Base-by-base conservation (phyloP, 2,797 vertebrate species). In the Oreochromis grahami region DNA sequence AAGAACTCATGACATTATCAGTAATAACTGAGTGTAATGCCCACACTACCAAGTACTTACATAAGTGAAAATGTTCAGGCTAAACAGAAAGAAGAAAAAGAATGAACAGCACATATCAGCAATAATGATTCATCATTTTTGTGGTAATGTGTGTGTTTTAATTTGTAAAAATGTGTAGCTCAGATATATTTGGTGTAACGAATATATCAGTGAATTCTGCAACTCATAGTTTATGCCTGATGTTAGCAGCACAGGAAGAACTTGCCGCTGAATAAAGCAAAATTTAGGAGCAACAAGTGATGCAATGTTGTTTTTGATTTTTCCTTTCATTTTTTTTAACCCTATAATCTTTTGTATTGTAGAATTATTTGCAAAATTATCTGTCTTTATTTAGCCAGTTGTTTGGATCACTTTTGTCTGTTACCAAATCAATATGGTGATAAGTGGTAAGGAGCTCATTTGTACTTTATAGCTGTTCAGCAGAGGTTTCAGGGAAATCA, bases 401-500 rank as follows among this genome's bases (percentile, higher is more conserved):
- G 26, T 58, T 60, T 34, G 60, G 19, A 65, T 38, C 60, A 10
- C 3, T 38, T 65, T 65, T 65, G 60, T 41, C 7, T 41, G 12
- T 24, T 65, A 65, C 4, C 36, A 24, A 68, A 68, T 41, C 60
- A 12, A 1, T 24, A 24, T 43, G 19, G 36, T 68, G n/a, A 14
- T 21, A 41, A 9, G 65, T 26, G 21, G 8, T 10, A 26, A 41
- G 21, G 8, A 26, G 41, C 65, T 26, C 38, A 26, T 41, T 45
- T 70, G 8, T 70, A 48, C 41, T 45, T 72, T 1, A 86, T 55
- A 55, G 70, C 55, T 78, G 36, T 52, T 79, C 19, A 15, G n/a
- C 70, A 19, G 1, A 77, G 21, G 6, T 68, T 83, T 81, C 36
- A 15, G 43, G 29, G n/a, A 81, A 72, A 83, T 56, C 38, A 55